Base-by-base conservation (phyloP, 2,888 invertebrate genomes). In the Agrochola lychnidis region DNA sequence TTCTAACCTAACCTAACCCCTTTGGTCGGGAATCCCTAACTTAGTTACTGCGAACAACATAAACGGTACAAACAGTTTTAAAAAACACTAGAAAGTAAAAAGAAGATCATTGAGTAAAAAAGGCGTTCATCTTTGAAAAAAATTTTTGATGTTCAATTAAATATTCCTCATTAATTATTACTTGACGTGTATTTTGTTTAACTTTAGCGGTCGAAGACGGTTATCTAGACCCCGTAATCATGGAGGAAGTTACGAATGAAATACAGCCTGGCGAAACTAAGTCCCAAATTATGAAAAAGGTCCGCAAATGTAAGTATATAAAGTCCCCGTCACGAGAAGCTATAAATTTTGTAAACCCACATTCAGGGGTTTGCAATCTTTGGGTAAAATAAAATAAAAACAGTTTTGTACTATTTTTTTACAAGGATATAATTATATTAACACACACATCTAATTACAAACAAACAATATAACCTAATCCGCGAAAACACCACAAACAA, bases 191-290 rank as follows among this genome's bases (percentile, higher is more conserved):
- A 25, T 45, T 76, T 53, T 53, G 9, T 53, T 59, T 61, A 42
- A 53, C 42, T 71, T 56, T 48, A 82, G 82, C 86, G 12, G 72
- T 82, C 10, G 62, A 70, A 16, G 63, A 67, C 2, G 82, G 82
- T 1, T 10, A 59, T 12, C 30, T 82, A 12, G 42, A 62, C 5
- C 77, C 71, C 3, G 63, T 25, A 48, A 70, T 82, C n/a, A 53
- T 85, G 53, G 82, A 82, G 0, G 86, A 85, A 25, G 19, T 82
- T 14, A 59, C 48, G 14, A 48, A 59, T 1, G 59, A 73, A 5
- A 40, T 85, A 7, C 16, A 40, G 6, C 45, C 72, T 30, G 57
- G 51, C 25, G 82, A 82, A 7, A 82, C 68, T 14, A 76, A 63
- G 16, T 62, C 57, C 25, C 14, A 82, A 51, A 36, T 82, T 16